phyloP scores from a whole-genome alignment of 2,113 vertebrate species.

The human (Homo sapiens) region DNA sequence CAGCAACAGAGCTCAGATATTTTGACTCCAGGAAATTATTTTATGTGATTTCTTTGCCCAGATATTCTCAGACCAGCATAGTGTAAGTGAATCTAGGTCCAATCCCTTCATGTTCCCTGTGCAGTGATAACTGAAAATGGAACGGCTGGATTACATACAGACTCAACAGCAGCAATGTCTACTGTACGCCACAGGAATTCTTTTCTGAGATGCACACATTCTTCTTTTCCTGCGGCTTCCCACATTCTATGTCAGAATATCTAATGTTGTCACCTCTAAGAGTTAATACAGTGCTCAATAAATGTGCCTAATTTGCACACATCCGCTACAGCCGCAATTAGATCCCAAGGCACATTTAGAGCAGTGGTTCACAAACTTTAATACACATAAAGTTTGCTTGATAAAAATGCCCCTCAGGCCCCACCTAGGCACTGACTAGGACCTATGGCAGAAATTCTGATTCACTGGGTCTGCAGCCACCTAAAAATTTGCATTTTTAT shows the following conservation, averaged over 20 bases:
- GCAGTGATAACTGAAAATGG: neutral
- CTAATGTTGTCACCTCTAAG: neutral
- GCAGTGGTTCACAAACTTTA: neutral
- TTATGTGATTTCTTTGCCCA: conserved; percentile 9
- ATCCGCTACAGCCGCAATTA: neutral
- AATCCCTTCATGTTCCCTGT: neutral
- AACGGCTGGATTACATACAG: neutral
- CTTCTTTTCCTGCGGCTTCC: neutral
- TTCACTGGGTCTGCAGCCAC: neutral
- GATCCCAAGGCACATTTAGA: neutral
- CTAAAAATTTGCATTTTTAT: conserved; percentile 20
- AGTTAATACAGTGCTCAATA: neutral
- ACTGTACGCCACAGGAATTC: neutral
- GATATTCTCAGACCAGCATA: neutral
- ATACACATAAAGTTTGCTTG: neutral
- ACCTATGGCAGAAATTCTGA: conserved; percentile 8
- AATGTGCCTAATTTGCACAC: neutral
- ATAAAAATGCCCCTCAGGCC: neutral
- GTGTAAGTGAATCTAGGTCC: neutral
- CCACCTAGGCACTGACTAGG: neutral
- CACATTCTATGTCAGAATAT: neutral
- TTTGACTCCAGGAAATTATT: neutral
- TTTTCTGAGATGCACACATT: neutral
- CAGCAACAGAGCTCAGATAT: neutral
- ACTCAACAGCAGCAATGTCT: neutral